Evolutionary conservation across 2,888 invertebrate species (phyloP).

Genomic region (Calameuta pallipes): DNA sequence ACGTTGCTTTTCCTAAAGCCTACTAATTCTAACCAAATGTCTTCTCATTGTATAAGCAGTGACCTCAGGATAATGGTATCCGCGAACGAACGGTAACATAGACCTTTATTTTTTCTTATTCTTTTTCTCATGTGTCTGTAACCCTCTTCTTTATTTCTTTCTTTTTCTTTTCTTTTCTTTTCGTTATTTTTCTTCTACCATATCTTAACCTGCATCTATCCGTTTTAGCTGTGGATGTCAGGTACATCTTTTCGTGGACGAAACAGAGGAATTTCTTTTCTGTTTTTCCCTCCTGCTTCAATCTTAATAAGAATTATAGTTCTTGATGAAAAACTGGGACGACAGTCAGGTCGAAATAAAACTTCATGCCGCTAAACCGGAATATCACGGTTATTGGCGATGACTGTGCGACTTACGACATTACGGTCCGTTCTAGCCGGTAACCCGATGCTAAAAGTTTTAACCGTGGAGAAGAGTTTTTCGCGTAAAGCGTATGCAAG

Average conservation of each 20-base stretch:
- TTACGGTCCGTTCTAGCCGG: neutral
- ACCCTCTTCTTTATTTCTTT: neutral
- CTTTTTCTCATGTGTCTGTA: neutral
- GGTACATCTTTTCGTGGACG: neutral
- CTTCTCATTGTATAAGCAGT: slow-evolving; percentile 12
- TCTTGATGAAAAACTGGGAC: neutral
- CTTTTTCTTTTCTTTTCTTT: neutral
- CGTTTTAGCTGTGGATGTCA: neutral
- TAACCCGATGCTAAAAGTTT: neutral
- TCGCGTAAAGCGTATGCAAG: neutral
- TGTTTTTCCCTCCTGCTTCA: neutral
- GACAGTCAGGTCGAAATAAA: neutral
- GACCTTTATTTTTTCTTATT: slow-evolving; percentile 9
- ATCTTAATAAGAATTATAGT: neutral
- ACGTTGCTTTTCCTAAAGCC: slow-evolving; percentile 7
- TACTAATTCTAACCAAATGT: slow-evolving; percentile 5
- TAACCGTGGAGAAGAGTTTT: neutral
- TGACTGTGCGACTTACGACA: neutral
- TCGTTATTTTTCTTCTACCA: neutral
- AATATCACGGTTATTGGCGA: neutral
- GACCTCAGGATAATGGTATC: slow-evolving; percentile 1
- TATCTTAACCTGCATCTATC: neutral
- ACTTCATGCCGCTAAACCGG: neutral
- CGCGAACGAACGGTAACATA: slow-evolving; percentile 1
- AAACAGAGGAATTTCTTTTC: neutral